phyloP scores from a whole-genome alignment of 2,797 vertebrate genomes.

The Trichosurus vulpecula region DNA sequence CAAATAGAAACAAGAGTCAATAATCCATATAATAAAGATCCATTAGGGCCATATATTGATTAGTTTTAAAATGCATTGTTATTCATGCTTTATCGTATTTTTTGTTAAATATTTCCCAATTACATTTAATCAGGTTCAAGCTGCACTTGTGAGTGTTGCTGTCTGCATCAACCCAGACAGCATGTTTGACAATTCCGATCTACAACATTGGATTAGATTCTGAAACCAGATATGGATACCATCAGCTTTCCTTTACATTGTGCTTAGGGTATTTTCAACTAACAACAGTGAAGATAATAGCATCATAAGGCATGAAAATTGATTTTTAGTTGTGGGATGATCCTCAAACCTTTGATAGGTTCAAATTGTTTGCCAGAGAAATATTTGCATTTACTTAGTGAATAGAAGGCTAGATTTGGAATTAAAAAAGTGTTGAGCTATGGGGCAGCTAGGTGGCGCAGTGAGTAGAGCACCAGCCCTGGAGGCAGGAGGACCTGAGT shows the following conservation, averaged over 20 bases:
- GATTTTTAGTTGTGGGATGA: not conserved
- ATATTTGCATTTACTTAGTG: too few relatives aligned
- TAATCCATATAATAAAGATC: not conserved
- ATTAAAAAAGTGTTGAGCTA: too few relatives aligned
- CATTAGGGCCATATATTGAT: not conserved
- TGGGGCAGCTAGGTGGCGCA: too few relatives aligned
- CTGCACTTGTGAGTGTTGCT: not conserved
- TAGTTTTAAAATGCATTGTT: not conserved
- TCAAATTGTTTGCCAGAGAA: not conserved
- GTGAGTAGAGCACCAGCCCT: too few relatives aligned
- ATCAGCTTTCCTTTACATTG: not conserved
- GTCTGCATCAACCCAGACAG: not conserved
- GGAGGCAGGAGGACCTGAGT: too few relatives aligned
- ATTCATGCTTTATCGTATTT: not conserved
- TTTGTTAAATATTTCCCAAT: not conserved
- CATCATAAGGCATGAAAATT: not conserved
- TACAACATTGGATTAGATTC: not conserved
- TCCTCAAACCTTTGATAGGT: not conserved
- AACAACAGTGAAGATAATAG: not conserved
- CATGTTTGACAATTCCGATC: not conserved
- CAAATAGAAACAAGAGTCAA: not conserved
- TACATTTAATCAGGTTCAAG: not conserved
- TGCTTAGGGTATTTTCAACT: not conserved
- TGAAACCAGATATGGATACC: not conserved
- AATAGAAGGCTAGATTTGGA: not conserved